A percentile compares a stretch with the other conserved stretches of the same genome.
These are phyloP conservation scores for Psilopsiagon aurifrons DNA, from an alignment of 2,113 vertebrate species.

Conservation along the genomic window DNA sequence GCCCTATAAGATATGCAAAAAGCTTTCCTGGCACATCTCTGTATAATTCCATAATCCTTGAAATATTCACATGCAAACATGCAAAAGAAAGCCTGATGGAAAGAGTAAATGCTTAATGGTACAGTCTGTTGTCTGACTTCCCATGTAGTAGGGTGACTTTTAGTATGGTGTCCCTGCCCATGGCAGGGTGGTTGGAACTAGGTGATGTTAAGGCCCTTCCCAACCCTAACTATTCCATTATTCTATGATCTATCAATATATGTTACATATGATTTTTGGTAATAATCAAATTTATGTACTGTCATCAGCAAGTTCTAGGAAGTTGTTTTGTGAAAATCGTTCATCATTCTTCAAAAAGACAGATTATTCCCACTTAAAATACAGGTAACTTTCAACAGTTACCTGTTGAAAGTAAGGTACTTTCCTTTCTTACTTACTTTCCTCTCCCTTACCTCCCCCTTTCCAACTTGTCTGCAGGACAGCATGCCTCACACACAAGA, in stretches of 20 bases:
- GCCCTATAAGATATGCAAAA: background rate
- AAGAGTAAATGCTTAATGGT: background rate
- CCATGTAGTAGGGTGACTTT: background rate
- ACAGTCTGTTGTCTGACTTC: background rate
- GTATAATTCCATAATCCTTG: background rate
- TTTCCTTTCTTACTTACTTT: background rate
- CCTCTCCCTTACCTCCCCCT: background rate
- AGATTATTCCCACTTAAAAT: background rate
- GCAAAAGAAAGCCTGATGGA: background rate
- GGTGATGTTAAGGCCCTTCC: background rate
- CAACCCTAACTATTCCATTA: background rate
- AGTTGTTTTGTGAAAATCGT: background rate
- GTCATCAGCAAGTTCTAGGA: background rate
- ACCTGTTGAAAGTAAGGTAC: too few species aligned
- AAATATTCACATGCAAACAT: background rate
- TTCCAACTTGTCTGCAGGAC: fast-evolving
- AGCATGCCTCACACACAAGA: background rate
- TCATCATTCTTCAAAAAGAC: background rate
- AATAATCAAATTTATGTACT: background rate
- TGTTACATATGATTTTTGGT: background rate
- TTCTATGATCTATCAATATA: background rate
- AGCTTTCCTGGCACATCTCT: background rate
- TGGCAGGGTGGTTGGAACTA: background rate
- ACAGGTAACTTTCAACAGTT: background rate
- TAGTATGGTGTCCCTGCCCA: background rate